phyloP scores from a whole-genome alignment of 37 sponge, comb jelly and placozoan genomes.

The Petrosia ficiformis region DNA sequence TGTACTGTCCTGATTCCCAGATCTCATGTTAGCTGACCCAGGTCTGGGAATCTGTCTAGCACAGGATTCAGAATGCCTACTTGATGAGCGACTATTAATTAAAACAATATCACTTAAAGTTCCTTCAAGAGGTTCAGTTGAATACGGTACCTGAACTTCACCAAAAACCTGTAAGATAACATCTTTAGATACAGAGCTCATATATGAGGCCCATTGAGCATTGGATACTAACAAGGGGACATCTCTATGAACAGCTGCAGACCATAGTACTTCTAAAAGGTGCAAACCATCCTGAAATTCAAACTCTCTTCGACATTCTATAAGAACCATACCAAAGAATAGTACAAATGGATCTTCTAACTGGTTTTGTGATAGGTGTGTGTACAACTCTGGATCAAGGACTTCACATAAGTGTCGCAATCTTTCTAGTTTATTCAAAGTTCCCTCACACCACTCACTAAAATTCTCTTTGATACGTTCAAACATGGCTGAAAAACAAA shows the following conservation, averaged over 20 bases:
- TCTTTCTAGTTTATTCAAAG: slow-evolving; percentile 57
- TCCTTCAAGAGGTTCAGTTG: slow-evolving; percentile 37
- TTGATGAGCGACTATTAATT: background rate
- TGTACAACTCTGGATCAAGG: slow-evolving; percentile 52
- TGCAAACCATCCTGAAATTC: slow-evolving; percentile 61
- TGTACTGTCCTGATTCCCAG: background rate
- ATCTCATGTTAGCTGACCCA: background rate
- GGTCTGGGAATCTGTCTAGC: background rate
- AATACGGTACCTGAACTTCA: slow-evolving; percentile 21
- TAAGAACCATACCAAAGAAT: slow-evolving; percentile 80
- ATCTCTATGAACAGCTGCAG: slow-evolving; percentile 5
- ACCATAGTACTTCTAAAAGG: slow-evolving; percentile 56
- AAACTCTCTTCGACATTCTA: slow-evolving; percentile 72
- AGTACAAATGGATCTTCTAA: slow-evolving; percentile 67
- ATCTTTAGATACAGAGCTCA: slow-evolving; percentile 52
- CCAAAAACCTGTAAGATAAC: slow-evolving; percentile 47
- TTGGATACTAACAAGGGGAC: background rate
- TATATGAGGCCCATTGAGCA: slow-evolving; percentile 53
- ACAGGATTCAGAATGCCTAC: background rate
- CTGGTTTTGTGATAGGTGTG: background rate
- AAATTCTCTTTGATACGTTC: slow-evolving; percentile 53
- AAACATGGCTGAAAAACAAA: slow-evolving; percentile 63
- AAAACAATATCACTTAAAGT: background rate
- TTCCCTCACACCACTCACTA: slow-evolving; percentile 56
- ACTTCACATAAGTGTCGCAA: slow-evolving; percentile 75